Evolutionary conservation across 2,113 vertebrate species (phyloP).

Genomic region (Corythaixoides concolor): DNA sequence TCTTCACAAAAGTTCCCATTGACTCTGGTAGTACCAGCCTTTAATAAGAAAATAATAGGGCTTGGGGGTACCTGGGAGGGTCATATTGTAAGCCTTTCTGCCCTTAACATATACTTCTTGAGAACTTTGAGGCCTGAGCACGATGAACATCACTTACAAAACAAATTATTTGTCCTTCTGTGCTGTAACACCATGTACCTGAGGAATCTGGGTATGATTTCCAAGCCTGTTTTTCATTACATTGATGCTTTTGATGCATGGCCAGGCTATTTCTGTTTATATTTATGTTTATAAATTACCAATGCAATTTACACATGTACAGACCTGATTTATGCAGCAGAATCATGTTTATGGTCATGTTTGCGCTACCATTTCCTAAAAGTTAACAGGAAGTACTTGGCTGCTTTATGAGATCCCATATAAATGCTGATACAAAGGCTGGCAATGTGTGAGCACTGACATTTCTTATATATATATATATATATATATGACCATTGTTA

Average conservation of each 20-base stretch:
- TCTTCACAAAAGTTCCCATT: background rate
- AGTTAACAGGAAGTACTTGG: slow-evolving; percentile 47
- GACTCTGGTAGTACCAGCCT: background rate
- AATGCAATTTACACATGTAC: slow-evolving; percentile 4
- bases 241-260: background rate
- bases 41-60: background rate
- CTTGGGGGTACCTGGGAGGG: background rate
- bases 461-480: slow-evolving; percentile 62
- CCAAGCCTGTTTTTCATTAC: background rate
- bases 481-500: slow-evolving; percentile 53
- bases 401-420: slow-evolving; percentile 59
- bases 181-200: background rate
- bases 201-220: background rate
- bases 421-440: slow-evolving; percentile 67
- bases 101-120: background rate
- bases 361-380: slow-evolving; percentile 29
- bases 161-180: background rate
- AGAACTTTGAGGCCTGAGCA: background rate
- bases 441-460: slow-evolving; percentile 35
- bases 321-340: slow-evolving; percentile 2
- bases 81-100: background rate
- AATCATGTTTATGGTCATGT: slow-evolving; percentile 43
- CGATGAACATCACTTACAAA: background rate
- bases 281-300: slow-evolving; percentile 33
- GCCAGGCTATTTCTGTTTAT: slow-evolving; percentile 38